These are phyloP conservation scores for Lysandra coridon DNA, from an alignment of 2,888 invertebrate genomes.

Conservation along the genomic window DNA sequence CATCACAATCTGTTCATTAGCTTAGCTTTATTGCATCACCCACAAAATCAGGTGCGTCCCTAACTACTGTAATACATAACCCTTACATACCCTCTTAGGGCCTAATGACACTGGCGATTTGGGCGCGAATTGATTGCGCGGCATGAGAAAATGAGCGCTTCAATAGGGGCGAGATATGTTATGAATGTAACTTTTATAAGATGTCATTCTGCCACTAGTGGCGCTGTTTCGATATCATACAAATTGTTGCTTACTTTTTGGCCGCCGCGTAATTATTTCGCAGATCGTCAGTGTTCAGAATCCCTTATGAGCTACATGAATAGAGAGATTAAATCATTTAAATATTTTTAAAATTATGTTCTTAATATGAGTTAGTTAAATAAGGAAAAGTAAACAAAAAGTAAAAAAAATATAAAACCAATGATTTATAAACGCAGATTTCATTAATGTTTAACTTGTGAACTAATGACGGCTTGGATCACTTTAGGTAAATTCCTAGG, in stretches of 20 bases:
- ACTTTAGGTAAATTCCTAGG: not conserved
- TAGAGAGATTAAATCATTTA: too few species aligned
- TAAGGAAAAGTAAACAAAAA: not conserved
- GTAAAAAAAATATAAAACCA: not conserved
- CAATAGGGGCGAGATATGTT: too few species aligned
- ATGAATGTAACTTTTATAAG: too few species aligned
- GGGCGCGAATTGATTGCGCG: too few species aligned
- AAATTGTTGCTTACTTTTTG: too few species aligned
- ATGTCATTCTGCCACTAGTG: too few species aligned
- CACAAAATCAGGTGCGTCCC: not conserved
- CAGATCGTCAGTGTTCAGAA: too few species aligned
- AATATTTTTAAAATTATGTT: too few species aligned
- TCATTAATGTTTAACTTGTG: not conserved
- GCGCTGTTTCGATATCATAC: too few species aligned
- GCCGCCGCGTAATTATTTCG: too few species aligned
- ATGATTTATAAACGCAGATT: not conserved
- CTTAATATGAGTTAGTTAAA: not conserved
- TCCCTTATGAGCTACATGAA: too few species aligned
- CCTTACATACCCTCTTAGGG: not conserved
- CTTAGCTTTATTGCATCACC: not conserved
- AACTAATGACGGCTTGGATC: not conserved
- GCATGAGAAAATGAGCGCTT: too few species aligned
- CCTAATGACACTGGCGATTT: not conserved
- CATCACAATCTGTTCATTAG: not conserved
- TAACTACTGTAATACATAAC: not conserved